These are phyloP conservation scores for Ceyx cyanopectus DNA, from an alignment of 2,113 vertebrate species.

Conservation along the genomic window DNA sequence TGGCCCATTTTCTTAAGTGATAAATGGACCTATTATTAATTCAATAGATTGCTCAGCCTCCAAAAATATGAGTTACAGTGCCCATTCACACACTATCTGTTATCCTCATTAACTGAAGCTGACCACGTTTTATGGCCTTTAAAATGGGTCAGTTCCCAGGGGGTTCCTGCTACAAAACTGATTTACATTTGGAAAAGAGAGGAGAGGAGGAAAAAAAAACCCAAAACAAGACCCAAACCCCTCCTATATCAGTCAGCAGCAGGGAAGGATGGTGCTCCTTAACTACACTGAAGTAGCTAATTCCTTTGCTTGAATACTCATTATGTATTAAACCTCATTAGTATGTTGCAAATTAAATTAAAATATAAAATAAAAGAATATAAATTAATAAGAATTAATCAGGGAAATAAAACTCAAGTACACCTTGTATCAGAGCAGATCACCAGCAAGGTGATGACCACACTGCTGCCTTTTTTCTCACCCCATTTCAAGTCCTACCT, in stretches of 20 bases:
- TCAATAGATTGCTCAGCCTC: slow-evolving; percentile 35
- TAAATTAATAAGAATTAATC: background rate
- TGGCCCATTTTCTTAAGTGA: background rate
- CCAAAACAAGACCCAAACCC: background rate
- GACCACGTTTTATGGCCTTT: slow-evolving; percentile 59
- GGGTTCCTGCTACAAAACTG: slow-evolving; percentile 22
- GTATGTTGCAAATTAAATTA: background rate
- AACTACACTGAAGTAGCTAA: background rate
- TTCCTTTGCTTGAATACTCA: slow-evolving; percentile 11
- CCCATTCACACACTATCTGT: slow-evolving; percentile 34
- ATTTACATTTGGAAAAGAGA: slow-evolving; percentile 24
- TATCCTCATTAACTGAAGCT: slow-evolving; percentile 47
- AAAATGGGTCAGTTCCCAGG: slow-evolving; percentile 44
- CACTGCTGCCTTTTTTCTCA: background rate
- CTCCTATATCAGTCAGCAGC: background rate
- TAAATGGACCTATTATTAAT: slow-evolving; percentile 48
- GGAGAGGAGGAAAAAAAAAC: background rate
- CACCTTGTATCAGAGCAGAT: background rate
- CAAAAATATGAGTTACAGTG: slow-evolving; percentile 28
- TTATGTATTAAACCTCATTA: background rate
- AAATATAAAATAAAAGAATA: background rate
- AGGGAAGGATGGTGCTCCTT: background rate
- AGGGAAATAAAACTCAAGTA: background rate
- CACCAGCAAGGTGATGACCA: background rate
- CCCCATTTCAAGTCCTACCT: background rate